Percentiles rank a stretch among this genome's conserved stretches.
These are phyloP conservation scores for Microctenopoma lineatum DNA, from an alignment of 2,797 vertebrate species.

Conservation along the genomic window DNA sequence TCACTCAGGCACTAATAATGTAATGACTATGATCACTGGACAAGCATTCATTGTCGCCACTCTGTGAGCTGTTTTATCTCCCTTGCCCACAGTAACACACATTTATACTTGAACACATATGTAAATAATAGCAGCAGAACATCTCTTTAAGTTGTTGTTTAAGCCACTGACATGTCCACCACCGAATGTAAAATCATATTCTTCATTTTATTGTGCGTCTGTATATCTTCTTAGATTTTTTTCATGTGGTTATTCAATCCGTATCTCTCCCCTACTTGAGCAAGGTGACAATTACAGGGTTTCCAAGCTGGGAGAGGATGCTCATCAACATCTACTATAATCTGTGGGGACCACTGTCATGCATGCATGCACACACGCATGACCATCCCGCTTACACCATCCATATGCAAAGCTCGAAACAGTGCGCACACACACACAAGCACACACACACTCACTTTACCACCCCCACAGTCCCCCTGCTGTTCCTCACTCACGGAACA, in stretches of 20 bases:
- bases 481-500: constrained; percentile 70
- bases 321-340: constrained; percentile 80
- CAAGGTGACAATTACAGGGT: constrained; percentile 81
- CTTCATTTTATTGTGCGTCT: constrained; percentile 26
- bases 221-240: constrained; percentile 63
- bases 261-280: constrained; percentile 65
- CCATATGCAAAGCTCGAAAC: constrained; percentile 48
- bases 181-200: constrained; percentile 6
- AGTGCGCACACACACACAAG: constrained; percentile 39
- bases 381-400: constrained; percentile 45
- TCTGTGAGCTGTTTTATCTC: constrained; percentile 15
- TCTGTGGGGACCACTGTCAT: constrained; percentile 76
- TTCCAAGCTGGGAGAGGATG: constrained; percentile 72
- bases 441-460: constrained; percentile 49
- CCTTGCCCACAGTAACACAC: constrained; percentile 9
- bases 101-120: neutral
- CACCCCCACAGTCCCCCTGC: constrained; percentile 73
- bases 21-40: constrained; percentile 66
- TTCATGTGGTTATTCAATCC: constrained; percentile 53
- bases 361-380: constrained; percentile 32
- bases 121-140: constrained; percentile 15
- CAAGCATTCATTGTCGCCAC: constrained; percentile 44
- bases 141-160: constrained; percentile 14
- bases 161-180: constrained; percentile 5
- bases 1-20: constrained; percentile 56